phyloP scores from a whole-genome alignment of 2,113 vertebrate genomes.

The cattle (Bos taurus) region ARS-UCD2.0 NC_037330.1:665501-666000 shows the following conservation, averaged over 20 bases:
- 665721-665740: not conserved
- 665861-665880: not conserved
- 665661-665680: not conserved
- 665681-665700: not conserved
- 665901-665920: not conserved
- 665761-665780: not conserved
- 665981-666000: conserved; percentile 90
- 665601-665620: not conserved
- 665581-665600: not conserved
- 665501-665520: not conserved
- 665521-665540: not conserved
- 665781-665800: not conserved
- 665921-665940: not conserved
- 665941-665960: not conserved
- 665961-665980: conserved; percentile 89
- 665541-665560: not conserved
- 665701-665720: not conserved
- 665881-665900: not conserved
- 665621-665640: not conserved
- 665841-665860: not conserved
- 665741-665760: not conserved
- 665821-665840: not conserved
- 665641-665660: not conserved
- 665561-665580: not conserved
- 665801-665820: not conserved